phyloP scores from a whole-genome alignment of 2,113 vertebrate species.

The Taxidea taxus region DNA sequence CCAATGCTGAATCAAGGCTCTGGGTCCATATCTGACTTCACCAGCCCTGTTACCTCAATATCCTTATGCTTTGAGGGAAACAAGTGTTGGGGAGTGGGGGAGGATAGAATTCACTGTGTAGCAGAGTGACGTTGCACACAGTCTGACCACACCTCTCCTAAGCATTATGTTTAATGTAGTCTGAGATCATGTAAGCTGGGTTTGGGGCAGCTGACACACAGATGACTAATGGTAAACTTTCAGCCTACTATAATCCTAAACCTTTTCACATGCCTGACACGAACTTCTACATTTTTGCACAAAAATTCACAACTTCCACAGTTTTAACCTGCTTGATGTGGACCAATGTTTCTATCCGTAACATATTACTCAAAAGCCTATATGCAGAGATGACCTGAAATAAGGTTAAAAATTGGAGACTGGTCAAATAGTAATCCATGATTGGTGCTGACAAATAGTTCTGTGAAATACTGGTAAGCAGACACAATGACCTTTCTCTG shows the following conservation, averaged over 20 bases:
- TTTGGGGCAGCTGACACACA: background rate
- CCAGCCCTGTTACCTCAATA: background rate
- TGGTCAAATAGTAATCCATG: background rate
- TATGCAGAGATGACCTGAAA: background rate
- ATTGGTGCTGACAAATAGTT: background rate
- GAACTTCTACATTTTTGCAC: background rate
- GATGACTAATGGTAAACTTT: background rate
- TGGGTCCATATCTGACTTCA: background rate
- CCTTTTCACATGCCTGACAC: background rate
- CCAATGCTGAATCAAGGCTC: background rate
- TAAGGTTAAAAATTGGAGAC: background rate
- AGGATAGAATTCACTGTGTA: background rate
- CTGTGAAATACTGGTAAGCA: background rate
- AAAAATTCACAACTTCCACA: background rate
- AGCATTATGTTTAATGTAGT: background rate
- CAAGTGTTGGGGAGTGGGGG: background rate
- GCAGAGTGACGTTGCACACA: background rate
- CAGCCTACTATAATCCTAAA: background rate
- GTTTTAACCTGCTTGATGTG: background rate
- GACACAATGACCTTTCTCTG: background rate
- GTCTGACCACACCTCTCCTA: background rate
- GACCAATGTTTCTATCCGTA: background rate
- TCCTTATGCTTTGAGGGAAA: background rate
- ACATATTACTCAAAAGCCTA: background rate
- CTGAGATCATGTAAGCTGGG: background rate